Conservation (phyloP, 37 sponge, comb jelly and placozoan species). For the Spongia lamella region DNA sequence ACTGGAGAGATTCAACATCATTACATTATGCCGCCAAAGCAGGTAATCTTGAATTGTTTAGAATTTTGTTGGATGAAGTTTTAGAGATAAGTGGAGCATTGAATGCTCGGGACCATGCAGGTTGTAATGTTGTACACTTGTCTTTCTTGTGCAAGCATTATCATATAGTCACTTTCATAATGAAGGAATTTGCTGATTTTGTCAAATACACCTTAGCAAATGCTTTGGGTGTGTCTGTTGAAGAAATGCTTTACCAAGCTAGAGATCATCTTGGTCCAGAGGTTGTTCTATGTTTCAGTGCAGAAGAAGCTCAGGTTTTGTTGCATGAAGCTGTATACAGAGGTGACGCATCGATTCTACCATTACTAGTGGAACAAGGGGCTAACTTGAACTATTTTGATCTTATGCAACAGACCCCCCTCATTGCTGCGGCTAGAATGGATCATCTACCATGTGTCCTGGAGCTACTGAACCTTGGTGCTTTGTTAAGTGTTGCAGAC, state of each 20-base stretch:
- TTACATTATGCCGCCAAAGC: slow-evolving; percentile 45
- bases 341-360: not conserved
- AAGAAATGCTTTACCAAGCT: slow-evolving; percentile 12
- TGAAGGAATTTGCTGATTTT: not conserved
- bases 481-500: slow-evolving; percentile 24
- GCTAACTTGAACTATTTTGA: slow-evolving; percentile 43
- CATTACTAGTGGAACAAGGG: not conserved
- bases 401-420: slow-evolving; percentile 59
- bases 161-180: slow-evolving; percentile 28
- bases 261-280: slow-evolving; percentile 7
- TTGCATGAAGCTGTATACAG: slow-evolving; percentile 19
- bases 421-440: slow-evolving; percentile 43
- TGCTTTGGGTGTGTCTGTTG: slow-evolving; percentile 27
- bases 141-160: slow-evolving; percentile 37
- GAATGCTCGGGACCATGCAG: slow-evolving; percentile 2
- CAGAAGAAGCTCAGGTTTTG: slow-evolving; percentile 40
- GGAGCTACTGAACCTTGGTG: slow-evolving; percentile 34
- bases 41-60: slow-evolving; percentile 13
- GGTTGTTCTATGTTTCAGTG: slow-evolving; percentile 17
- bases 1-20: slow-evolving; percentile 18
- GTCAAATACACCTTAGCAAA: slow-evolving; percentile 10
- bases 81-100: not conserved
- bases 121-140: slow-evolving; percentile 15
- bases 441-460: slow-evolving; percentile 16
- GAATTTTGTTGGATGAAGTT: not conserved